These are phyloP conservation scores for Ichneumoninae sp. DNA, from an alignment of 2,888 invertebrate genomes.

Conservation along the genomic window DNA sequence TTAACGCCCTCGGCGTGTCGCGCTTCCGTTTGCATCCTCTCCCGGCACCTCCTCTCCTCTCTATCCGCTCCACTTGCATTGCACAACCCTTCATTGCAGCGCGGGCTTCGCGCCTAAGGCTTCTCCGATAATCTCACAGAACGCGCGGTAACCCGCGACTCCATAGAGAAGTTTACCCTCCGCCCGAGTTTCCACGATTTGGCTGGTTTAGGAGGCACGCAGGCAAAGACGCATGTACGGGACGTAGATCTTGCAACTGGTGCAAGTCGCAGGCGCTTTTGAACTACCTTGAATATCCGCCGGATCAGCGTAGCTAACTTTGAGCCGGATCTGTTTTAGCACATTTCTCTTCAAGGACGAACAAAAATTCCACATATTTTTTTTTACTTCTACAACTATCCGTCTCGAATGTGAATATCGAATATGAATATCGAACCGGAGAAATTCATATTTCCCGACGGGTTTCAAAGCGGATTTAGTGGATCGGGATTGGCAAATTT, in stretches of 20 bases:
- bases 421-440: background rate
- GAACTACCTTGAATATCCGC: background rate
- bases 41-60: conserved; percentile 12
- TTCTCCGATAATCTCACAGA: conserved; percentile 55
- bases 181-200: conserved; percentile 52
- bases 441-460: background rate
- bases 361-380: background rate
- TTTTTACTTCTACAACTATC: background rate
- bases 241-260: background rate
- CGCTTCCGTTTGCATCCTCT: conserved; percentile 8
- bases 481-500: background rate
- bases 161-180: conserved; percentile 49
- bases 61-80: conserved; percentile 48
- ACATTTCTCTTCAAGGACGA: background rate
- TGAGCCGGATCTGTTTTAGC: background rate
- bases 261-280: background rate
- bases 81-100: conserved; percentile 36
- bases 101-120: conserved; percentile 46
- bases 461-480: background rate
- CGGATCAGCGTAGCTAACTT: background rate
- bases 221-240: conserved; percentile 4
- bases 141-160: conserved; percentile 38
- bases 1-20: conserved; percentile 66
- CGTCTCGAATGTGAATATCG: background rate
- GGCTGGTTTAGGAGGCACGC: conserved; percentile 50